Percentiles rank a stretch among this genome's conserved stretches.
phyloP scores from a whole-genome alignment of 2,888 invertebrate genomes.

The Tanaodytes sp. region DNA sequence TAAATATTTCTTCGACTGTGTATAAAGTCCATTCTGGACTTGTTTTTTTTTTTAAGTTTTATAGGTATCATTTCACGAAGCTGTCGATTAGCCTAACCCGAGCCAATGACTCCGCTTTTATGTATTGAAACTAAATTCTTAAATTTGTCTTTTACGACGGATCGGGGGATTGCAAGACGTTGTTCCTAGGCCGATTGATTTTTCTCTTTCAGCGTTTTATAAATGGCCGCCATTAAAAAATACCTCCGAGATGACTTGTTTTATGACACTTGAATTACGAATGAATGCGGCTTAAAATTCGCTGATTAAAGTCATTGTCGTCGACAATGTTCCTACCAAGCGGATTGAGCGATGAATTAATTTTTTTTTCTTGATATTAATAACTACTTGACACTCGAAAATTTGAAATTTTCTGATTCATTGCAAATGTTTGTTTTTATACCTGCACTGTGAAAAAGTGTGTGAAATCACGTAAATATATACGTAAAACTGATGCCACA shows the following conservation, averaged over 20 bases:
- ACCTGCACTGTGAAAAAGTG: too few relatives aligned
- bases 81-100: constrained; percentile 71
- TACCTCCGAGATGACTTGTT: constrained; percentile 46
- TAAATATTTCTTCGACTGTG: constrained; percentile 63
- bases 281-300: constrained; percentile 36
- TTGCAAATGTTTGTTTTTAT: too few relatives aligned
- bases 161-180: constrained; percentile 51
- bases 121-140: constrained; percentile 54
- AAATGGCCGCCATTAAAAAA: constrained; percentile 47
- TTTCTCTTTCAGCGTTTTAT: constrained; percentile 54
- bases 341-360: too few relatives aligned
- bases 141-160: constrained; percentile 54
- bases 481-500: too few relatives aligned
- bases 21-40: constrained; percentile 58
- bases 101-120: constrained; percentile 55
- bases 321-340: too few relatives aligned
- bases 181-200: constrained; percentile 59
- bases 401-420: too few relatives aligned
- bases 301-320: constrained; percentile 1
- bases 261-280: constrained; percentile 46
- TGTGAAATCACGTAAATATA: too few relatives aligned
- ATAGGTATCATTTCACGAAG: constrained; percentile 71
- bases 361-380: too few relatives aligned
- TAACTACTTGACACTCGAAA: too few relatives aligned
- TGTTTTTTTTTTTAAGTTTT: constrained; percentile 72